Conservation (phyloP, 2,888 invertebrate genomes). For the Cephus rjabovi region DNA sequence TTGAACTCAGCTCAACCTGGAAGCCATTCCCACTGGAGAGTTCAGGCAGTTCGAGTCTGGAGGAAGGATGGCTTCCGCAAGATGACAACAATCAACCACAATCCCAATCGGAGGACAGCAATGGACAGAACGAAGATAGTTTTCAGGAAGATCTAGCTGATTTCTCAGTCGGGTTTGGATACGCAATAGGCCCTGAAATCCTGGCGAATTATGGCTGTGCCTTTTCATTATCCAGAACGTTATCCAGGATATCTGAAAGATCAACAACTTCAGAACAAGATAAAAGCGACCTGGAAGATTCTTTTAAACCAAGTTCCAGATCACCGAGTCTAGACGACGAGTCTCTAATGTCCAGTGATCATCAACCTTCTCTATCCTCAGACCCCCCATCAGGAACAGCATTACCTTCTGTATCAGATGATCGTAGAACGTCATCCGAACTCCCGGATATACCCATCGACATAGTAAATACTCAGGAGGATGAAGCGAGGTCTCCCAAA, state of each 20-base stretch:
- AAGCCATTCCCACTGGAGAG: constrained; percentile 86
- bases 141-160: constrained; percentile 82
- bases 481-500: constrained; percentile 58
- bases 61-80: constrained; percentile 84
- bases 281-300: constrained; percentile 87
- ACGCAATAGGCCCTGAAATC: constrained; percentile 78
- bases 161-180: constrained; percentile 80
- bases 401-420: constrained; percentile 76
- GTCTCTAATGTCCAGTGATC: constrained; percentile 85
- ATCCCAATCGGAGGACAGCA: constrained; percentile 58
- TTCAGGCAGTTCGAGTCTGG: constrained; percentile 87
- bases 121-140: constrained; percentile 65
- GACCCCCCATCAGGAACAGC: constrained; percentile 75
- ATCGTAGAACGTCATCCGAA: constrained; percentile 85
- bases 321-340: constrained; percentile 88
- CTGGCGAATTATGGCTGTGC: constrained; percentile 79
- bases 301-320: constrained; percentile 86
- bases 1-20: constrained; percentile 84
- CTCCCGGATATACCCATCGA: constrained; percentile 88
- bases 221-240: constrained; percentile 80
- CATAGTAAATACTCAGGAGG: constrained; percentile 69
- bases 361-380: constrained; percentile 86
- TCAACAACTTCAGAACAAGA: constrained; percentile 89
- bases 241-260: constrained; percentile 88
- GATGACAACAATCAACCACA: constrained; percentile 67